Percentiles rank a stretch among this genome's conserved stretches.
Conservation (phyloP, 2,113 vertebrate genomes). For the Pedetes capensis region DNA sequence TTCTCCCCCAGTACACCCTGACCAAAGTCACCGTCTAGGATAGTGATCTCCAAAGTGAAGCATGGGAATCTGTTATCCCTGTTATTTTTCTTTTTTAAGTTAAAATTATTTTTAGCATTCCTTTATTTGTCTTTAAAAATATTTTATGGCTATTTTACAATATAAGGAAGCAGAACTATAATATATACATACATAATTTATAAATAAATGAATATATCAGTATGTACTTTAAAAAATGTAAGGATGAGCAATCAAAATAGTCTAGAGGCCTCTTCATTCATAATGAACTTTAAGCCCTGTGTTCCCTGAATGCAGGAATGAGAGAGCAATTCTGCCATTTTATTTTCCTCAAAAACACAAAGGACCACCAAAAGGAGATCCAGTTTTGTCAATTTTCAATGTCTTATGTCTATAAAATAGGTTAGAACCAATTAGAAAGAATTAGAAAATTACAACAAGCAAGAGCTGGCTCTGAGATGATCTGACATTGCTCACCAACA, state of each 20-base stretch:
- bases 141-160: not conserved
- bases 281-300: not conserved
- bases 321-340: not conserved
- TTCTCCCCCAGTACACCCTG: not conserved
- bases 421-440: not conserved
- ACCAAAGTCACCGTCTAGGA: not conserved
- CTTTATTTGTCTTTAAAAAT: not conserved
- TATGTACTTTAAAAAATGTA: not conserved
- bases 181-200: not conserved
- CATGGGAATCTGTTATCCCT: not conserved
- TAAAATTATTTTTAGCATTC: not conserved
- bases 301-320: not conserved
- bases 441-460: not conserved
- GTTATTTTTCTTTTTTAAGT: slow-evolving; percentile 13
- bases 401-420: not conserved
- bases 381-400: not conserved
- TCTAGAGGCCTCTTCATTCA: not conserved
- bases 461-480: not conserved
- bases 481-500: not conserved
- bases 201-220: not conserved
- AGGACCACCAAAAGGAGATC: not conserved
- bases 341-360: not conserved
- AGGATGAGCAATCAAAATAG: not conserved
- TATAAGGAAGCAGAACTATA: not conserved
- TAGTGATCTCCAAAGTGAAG: not conserved